phyloP scores from a whole-genome alignment of 2,797 vertebrate genomes.

The Sebastolobus alascanus region DNA sequence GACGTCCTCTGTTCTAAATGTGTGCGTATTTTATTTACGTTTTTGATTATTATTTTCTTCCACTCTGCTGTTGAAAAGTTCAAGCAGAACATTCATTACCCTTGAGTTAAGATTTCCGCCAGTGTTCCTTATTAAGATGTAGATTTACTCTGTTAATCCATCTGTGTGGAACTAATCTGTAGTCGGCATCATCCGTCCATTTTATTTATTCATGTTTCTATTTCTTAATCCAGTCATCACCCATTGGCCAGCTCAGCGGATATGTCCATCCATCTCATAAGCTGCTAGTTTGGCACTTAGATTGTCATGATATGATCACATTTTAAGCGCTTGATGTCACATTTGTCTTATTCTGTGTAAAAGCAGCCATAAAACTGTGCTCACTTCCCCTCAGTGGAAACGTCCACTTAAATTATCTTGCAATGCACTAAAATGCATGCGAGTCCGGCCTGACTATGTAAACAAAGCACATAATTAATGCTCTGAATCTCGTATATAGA shows the following conservation, averaged over 20 bases:
- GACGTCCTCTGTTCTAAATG: neutral
- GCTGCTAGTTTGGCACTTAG: neutral
- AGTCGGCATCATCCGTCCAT: neutral
- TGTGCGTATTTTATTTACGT: neutral
- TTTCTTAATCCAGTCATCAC: neutral
- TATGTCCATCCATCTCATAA: neutral
- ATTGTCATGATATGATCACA: neutral
- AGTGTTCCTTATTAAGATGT: conserved; percentile 7
- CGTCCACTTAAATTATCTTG: neutral
- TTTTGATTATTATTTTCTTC: conserved; percentile 27
- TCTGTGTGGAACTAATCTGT: conserved; percentile 38
- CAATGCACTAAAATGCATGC: too few relatives aligned
- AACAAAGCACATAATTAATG: too few relatives aligned
- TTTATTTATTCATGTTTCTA: conserved; percentile 10
- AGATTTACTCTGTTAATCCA: conserved; percentile 22
- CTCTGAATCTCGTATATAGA: too few relatives aligned
- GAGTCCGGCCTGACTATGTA: too few relatives aligned
- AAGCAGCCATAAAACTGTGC: neutral
- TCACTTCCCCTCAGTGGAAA: neutral
- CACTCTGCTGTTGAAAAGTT: neutral
- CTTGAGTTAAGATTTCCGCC: conserved; percentile 12
- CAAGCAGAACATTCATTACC: neutral
- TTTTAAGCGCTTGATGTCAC: neutral
- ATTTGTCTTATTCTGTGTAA: conserved; percentile 3
- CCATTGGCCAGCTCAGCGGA: neutral